A percentile compares a stretch with the other conserved stretches of the same genome.
Evolutionary conservation across 2,113 vertebrate genomes (phyloP).

Genomic region (human): DNA sequence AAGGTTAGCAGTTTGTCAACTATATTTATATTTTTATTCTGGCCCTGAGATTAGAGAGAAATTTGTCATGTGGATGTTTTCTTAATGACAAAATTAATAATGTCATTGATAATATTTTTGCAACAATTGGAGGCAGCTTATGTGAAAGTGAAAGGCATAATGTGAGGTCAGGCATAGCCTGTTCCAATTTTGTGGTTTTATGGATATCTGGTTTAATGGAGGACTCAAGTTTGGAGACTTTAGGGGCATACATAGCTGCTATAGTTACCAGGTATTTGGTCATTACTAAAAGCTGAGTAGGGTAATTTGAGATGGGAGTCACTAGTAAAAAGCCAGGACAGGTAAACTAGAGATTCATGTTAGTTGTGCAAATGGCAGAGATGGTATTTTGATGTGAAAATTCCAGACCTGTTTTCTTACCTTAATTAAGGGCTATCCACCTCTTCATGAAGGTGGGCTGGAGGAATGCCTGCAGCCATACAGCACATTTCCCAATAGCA

Average conservation of each 20-base stretch:
- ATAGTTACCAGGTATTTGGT: not conserved
- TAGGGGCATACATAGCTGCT: not conserved
- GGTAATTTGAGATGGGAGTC: not conserved
- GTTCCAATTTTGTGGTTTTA: slow-evolving; percentile 17
- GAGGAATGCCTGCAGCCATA: not conserved
- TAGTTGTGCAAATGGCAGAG: not conserved
- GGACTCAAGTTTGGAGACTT: not conserved
- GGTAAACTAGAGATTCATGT: not conserved
- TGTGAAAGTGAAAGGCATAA: not conserved
- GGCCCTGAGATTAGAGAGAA: not conserved
- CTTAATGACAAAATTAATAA: not conserved
- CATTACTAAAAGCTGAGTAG: not conserved
- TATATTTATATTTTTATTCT: slow-evolving; percentile 42
- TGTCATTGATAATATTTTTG: not conserved
- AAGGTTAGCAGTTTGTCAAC: not conserved
- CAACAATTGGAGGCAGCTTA: not conserved
- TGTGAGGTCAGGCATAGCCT: not conserved
- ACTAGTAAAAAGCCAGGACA: not conserved
- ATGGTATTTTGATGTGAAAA: not conserved
- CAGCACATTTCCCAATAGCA: not conserved
- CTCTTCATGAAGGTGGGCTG: not conserved
- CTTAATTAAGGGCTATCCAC: not conserved
- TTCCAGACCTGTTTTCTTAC: not conserved
- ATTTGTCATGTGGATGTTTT: slow-evolving; percentile 6
- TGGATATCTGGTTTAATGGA: not conserved